A percentile compares a stretch with the other conserved stretches of the same genome.
These are phyloP conservation scores for Elephas maximus DNA, from an alignment of 2,113 vertebrate species.

Conservation along the genomic window DNA sequence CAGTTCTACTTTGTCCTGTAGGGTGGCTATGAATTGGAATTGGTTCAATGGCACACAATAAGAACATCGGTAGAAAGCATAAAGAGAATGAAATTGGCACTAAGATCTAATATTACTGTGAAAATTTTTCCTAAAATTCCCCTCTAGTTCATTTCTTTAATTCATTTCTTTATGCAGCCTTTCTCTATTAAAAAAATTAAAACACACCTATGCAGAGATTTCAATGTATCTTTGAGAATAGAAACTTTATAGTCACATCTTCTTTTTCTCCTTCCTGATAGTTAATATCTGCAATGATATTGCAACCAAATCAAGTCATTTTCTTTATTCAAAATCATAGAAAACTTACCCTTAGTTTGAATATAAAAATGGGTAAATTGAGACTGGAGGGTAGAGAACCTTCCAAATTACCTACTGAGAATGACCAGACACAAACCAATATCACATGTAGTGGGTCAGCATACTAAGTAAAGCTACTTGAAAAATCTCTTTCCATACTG, in stretches of 20 bases:
- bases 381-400: not conserved
- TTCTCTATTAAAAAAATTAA: not conserved
- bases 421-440: not conserved
- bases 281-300: not conserved
- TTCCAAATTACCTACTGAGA: not conserved
- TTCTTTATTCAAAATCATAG: not conserved
- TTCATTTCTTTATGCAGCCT: not conserved
- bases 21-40: too few relatives aligned
- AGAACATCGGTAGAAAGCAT: not conserved
- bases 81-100: not conserved
- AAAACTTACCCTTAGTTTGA: not conserved
- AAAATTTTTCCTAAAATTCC: not conserved
- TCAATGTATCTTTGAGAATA: not conserved
- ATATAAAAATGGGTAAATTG: not conserved
- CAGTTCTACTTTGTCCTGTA: too few relatives aligned
- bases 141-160: not conserved
- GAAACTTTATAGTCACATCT: not conserved
- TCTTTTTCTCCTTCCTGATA: not conserved
- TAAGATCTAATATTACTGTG: not conserved
- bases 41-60: too few relatives aligned
- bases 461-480: not conserved
- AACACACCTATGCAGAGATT: not conserved
- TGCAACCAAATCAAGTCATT: not conserved
- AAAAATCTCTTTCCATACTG: not conserved
- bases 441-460: not conserved